Percentiles rank a stretch among this genome's conserved stretches.
Conservation (phyloP, 2,113 vertebrate genomes). For the Mus pahari region DNA sequence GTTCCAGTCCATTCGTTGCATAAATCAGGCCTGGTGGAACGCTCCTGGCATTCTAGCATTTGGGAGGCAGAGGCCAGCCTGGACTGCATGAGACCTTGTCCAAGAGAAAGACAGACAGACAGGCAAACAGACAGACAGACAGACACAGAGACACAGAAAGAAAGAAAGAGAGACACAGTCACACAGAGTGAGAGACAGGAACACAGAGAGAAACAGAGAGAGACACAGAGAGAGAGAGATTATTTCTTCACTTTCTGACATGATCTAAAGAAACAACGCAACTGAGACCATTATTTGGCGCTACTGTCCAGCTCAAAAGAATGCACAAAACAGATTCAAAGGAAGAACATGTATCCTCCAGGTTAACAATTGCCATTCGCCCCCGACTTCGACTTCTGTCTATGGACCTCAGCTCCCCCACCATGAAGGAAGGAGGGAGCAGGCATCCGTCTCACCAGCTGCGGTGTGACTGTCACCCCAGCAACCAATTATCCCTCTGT, state of each 20-base stretch:
- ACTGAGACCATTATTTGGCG: neutral
- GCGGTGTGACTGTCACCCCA: neutral
- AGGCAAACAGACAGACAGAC: neutral
- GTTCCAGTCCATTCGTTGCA: too few species aligned
- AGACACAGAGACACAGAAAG: neutral
- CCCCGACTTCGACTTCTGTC: neutral
- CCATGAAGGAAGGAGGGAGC: neutral
- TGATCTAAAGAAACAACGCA: neutral
- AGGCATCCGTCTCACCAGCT: neutral
- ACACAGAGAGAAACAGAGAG: neutral
- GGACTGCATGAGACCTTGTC: neutral
- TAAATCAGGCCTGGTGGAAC: neutral
- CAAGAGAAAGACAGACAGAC: neutral
- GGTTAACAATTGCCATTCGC: neutral
- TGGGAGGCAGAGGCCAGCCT: neutral
- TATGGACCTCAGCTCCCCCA: neutral
- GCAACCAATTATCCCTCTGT: neutral
- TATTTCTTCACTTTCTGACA: neutral
- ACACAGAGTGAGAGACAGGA: neutral
- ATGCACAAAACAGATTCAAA: constrained; percentile 14
- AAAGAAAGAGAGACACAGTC: neutral
- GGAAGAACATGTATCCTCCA: neutral
- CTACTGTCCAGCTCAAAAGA: neutral
- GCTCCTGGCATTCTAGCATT: neutral
- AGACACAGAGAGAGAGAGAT: neutral